phyloP scores from a whole-genome alignment of 2,888 invertebrate genomes.

The Pollenia griseotomentosa region DNA sequence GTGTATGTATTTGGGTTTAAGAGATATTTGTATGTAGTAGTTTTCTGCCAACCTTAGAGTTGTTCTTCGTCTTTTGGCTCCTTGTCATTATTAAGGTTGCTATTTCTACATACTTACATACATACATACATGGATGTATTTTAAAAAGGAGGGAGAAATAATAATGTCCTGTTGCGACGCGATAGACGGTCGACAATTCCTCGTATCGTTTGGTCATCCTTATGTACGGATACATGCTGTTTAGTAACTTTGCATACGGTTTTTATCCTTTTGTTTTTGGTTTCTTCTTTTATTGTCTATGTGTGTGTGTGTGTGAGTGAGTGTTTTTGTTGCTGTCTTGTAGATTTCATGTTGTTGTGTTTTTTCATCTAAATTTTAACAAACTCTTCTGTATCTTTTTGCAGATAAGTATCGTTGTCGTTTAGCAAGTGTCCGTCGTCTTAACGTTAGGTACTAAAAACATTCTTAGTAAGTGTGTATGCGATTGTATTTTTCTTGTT shows the following conservation, averaged over 20 bases:
- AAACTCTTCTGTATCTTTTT: constrained; percentile 61
- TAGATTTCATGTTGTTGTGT: constrained; percentile 61
- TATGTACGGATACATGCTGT: constrained; percentile 72
- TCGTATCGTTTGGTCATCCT: constrained; percentile 71
- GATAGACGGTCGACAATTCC: constrained; percentile 70
- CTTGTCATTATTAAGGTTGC: constrained; percentile 61
- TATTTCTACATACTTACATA: constrained; percentile 2
- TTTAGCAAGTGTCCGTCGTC: constrained; percentile 67
- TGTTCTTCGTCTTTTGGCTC: constrained; percentile 52
- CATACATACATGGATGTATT: constrained; percentile 34
- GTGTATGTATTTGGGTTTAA: not conserved
- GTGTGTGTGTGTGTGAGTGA: not conserved
- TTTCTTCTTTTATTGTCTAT: constrained; percentile 25
- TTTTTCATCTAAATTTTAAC: constrained; percentile 38
- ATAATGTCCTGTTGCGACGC: constrained; percentile 75
- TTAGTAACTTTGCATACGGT: constrained; percentile 76
- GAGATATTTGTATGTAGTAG: not conserved
- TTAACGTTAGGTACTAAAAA: constrained; percentile 53
- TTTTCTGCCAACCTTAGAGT: constrained; percentile 38
- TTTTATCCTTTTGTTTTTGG: constrained; percentile 72
- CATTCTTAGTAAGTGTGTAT: constrained; percentile 18
- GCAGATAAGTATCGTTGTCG: constrained; percentile 64
- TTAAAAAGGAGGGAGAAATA: constrained; percentile 68
- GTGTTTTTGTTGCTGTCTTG: constrained; percentile 45
- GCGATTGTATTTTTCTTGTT: constrained; percentile 46